phyloP scores from a whole-genome alignment of 2,888 invertebrate species.

The Eupeodes luniger region DNA sequence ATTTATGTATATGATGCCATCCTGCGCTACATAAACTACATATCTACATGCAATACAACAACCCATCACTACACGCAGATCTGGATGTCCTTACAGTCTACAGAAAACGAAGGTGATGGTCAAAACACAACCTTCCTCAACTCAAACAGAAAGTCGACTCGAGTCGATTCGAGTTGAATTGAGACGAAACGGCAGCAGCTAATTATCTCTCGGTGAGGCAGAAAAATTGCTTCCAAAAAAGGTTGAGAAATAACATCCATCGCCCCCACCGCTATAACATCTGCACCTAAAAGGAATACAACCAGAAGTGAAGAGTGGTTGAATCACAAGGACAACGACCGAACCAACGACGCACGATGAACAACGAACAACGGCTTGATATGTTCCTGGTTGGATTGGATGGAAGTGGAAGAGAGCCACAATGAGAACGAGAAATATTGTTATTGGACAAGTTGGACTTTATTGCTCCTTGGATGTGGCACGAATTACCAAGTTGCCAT shows the following conservation, averaged over 20 bases:
- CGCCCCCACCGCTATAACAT: background rate
- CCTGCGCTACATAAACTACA: conserved; percentile 50
- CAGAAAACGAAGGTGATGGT: conserved; percentile 53
- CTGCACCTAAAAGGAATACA: background rate
- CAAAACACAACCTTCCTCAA: conserved; percentile 48
- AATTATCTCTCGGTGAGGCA: conserved; percentile 54
- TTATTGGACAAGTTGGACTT: conserved; percentile 68
- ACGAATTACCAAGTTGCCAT: conserved; percentile 70
- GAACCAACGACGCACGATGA: no score
- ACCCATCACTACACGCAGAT: conserved; percentile 1
- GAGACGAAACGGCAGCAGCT: conserved; percentile 43
- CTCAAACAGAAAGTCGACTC: conserved; percentile 43
- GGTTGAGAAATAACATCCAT: conserved; percentile 26
- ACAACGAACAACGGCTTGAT: background rate
- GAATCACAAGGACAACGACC: background rate
- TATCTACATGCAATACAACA: background rate
- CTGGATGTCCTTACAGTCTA: background rate
- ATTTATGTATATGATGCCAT: conserved; percentile 11
- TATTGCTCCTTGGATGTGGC: conserved; percentile 71
- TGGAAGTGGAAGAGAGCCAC: background rate
- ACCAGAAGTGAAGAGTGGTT: background rate
- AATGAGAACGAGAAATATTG: conserved; percentile 49
- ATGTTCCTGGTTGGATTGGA: background rate
- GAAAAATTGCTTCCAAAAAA: conserved; percentile 56
- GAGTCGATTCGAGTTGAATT: background rate